Evolutionary conservation across 2,888 invertebrate genomes (phyloP), one percentile per base, ranked within the genome.

Genomic region (Metalampra italica): DNA sequence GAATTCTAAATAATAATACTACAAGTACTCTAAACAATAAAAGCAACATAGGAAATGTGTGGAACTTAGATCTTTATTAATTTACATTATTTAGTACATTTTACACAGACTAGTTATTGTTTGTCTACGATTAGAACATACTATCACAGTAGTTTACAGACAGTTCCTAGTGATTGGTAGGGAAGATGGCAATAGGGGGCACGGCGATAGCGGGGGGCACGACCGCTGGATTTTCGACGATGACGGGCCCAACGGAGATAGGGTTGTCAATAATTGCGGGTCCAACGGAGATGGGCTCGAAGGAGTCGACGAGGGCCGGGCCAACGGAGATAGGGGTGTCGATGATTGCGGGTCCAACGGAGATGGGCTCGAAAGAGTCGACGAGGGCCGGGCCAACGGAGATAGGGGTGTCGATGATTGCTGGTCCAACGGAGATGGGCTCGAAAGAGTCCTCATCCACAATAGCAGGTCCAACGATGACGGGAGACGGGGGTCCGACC

Each of bases 231-330:
- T 8, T 11, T 8, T 32, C 32, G 32, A 32, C 32, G 8, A 38
- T 13, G 3, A 38, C 13, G 1, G 43, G 12, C 32, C 11, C 22
- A 22, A 22, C 22, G n/a, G n/a, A 8, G 30, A 7, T 7, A 30
- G 30, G 30, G 38, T 53, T 55, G 9, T 55, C 53, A n/a, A n/a
- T n/a, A 11, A 55, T 22, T 1, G 59, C 64, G 38, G 64, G 62
- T 43, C 60, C 11, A 12, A 60, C 56, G 0, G 51, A 48, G 29
- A 64, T 32, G 4, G 44, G 43, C 14, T 52, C 51, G 14, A 49
- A 52, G 5, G 41, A 38, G 29, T 39, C 39, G 15, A 42, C 44
- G 12, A 55, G 22, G 1, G 59, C 64, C 39, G 64, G 62, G 43
- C 60, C 11, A 12, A 60, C 56, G 1, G 51, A 48, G 15, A 64